These are phyloP conservation scores for Mionectes olivaceus DNA, from an alignment of 2,797 vertebrate genomes.

Conservation along the genomic window DNA sequence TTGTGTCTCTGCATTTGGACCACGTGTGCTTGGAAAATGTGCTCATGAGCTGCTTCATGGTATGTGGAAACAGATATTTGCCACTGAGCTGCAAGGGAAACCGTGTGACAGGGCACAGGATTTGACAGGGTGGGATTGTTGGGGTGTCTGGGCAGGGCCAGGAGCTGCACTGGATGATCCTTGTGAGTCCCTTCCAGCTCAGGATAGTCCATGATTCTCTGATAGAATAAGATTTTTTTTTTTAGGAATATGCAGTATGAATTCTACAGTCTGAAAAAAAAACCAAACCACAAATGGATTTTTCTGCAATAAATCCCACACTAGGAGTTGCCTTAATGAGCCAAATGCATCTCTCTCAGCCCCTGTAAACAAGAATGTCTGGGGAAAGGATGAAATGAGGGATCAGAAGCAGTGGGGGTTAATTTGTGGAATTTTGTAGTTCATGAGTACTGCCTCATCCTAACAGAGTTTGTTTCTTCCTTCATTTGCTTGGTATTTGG, in stretches of 20 bases:
- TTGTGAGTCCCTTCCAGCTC: neutral
- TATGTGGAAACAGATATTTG: neutral
- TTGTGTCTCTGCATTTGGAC: rapidly evolving
- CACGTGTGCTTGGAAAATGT: rapidly evolving
- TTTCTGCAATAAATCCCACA: neutral
- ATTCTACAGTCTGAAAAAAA: neutral
- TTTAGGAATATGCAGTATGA: neutral
- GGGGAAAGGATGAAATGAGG: neutral
- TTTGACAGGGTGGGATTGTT: neutral
- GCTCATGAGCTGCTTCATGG: neutral
- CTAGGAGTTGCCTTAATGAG: neutral
- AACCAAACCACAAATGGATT: neutral
- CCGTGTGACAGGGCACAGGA: neutral
- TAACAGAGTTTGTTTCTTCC: neutral
- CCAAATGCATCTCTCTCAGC: neutral
- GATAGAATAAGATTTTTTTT: neutral
- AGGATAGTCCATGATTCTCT: neutral
- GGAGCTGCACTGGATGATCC: neutral
- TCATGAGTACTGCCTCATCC: neutral
- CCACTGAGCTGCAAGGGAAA: neutral
- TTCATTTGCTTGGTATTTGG: neutral
- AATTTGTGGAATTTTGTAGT: neutral
- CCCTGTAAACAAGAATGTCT: neutral
- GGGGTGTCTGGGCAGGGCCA: neutral
- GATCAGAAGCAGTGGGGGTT: neutral